phyloP scores from a whole-genome alignment of 2,888 invertebrate species.

The Lasioglossum lativentre region DNA sequence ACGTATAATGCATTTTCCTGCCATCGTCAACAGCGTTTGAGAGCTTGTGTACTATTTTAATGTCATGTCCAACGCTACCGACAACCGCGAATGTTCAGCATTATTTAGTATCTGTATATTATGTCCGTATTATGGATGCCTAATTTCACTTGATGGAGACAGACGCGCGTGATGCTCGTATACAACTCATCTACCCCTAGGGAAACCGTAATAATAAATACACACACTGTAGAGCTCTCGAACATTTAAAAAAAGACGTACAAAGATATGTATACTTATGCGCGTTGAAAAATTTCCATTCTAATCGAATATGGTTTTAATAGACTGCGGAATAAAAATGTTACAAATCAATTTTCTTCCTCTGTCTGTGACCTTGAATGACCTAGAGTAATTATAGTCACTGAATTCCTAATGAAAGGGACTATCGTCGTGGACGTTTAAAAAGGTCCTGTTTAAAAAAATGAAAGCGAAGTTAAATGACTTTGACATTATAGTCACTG shows the following conservation, averaged over 20 bases:
- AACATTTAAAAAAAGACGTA: neutral
- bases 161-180: neutral
- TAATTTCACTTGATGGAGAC: neutral
- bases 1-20: neutral
- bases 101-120: neutral
- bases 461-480: too few species aligned
- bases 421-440: too few species aligned
- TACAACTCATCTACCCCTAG: neutral
- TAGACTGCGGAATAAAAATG: neutral
- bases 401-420: too few species aligned
- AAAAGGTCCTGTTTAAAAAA: too few species aligned
- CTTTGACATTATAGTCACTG: too few species aligned
- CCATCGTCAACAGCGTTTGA: conserved; percentile 9
- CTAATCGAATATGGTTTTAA: too few species aligned
- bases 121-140: neutral
- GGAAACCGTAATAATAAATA: neutral
- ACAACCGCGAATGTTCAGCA: conserved; percentile 2
- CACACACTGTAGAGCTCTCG: neutral
- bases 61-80: conserved; percentile 1
- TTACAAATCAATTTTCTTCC: neutral
- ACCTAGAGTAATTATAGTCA: too few species aligned
- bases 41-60: conserved; percentile 12
- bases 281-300: neutral
- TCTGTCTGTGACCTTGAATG: too few species aligned
- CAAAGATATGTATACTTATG: neutral